phyloP scores from a whole-genome alignment of 1,140 invertebrate species.

The Pachypsylla venusta region DNA sequence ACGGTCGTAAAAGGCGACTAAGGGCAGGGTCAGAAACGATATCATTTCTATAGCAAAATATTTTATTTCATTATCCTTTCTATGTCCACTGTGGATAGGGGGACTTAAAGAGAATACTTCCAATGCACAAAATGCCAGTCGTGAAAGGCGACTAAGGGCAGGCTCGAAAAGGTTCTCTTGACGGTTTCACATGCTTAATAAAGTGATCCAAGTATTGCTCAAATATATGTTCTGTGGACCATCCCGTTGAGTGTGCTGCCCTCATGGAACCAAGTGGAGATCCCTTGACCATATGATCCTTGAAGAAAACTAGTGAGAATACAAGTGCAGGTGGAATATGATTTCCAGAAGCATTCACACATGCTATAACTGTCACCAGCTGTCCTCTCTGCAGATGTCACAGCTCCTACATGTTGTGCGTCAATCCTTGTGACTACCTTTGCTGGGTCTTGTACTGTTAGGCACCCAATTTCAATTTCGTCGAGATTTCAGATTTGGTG shows the following conservation, averaged over 20 bases:
- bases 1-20: no score
- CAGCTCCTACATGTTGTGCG: conserved; percentile 22
- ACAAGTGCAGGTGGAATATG: conserved; percentile 33
- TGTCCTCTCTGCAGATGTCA: conserved; percentile 32
- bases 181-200: conserved; percentile 24
- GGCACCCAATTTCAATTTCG: conserved; percentile 35
- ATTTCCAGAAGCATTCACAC: conserved; percentile 30
- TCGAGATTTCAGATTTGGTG: conserved; percentile 33
- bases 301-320: conserved; percentile 29
- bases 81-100: no score
- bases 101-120: no score
- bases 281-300: conserved; percentile 30
- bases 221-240: conserved; percentile 26
- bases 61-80: no score
- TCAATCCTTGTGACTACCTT: conserved; percentile 25
- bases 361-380: conserved; percentile 30
- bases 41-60: no score
- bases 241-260: conserved; percentile 26
- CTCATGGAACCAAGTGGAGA: conserved; percentile 30
- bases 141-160: no score
- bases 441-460: conserved; percentile 28
- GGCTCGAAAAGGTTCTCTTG: no score
- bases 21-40: no score
- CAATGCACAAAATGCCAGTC: no score
- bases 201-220: conserved; percentile 28